Conservation (phyloP, 2,888 invertebrate species). For the Monoplex corrugatus region DNA sequence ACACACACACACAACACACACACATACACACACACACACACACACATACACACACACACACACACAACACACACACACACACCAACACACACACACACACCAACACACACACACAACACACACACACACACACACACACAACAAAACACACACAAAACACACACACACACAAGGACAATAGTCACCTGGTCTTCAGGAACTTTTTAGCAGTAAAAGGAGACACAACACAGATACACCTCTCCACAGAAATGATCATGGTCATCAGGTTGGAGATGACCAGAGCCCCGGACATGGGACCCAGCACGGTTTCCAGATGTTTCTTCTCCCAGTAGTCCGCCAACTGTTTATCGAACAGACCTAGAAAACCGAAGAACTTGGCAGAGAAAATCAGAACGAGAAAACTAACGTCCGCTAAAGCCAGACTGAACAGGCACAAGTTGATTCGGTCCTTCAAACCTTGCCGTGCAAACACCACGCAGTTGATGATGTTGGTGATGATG, state of each 20-base stretch:
- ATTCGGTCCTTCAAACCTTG: constrained; percentile 44
- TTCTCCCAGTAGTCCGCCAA: constrained; percentile 45
- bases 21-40: no score
- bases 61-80: no score
- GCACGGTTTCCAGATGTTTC: constrained; percentile 32
- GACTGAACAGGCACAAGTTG: constrained; percentile 49
- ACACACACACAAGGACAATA: no score
- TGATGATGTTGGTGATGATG: no score
- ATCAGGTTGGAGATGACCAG: constrained; percentile 21
- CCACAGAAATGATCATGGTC: constrained; percentile 39
- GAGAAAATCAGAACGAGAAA: constrained; percentile 32
- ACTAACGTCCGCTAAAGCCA: constrained; percentile 39
- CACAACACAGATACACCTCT: constrained; percentile 35
- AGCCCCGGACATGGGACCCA: constrained; percentile 14
- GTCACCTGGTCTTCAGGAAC: no score
- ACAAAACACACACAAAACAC: no score
- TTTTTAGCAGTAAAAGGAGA: no score
- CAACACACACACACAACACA: no score
- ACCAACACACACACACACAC: no score
- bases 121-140: no score
- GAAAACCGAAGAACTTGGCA: constrained; percentile 39
- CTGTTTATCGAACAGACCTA: not conserved
- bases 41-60: no score
- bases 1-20: no score
- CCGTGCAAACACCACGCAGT: not conserved